phyloP scores from a whole-genome alignment of 1,140 invertebrate genomes.

The Caenorhabditis briggsae region DNA sequence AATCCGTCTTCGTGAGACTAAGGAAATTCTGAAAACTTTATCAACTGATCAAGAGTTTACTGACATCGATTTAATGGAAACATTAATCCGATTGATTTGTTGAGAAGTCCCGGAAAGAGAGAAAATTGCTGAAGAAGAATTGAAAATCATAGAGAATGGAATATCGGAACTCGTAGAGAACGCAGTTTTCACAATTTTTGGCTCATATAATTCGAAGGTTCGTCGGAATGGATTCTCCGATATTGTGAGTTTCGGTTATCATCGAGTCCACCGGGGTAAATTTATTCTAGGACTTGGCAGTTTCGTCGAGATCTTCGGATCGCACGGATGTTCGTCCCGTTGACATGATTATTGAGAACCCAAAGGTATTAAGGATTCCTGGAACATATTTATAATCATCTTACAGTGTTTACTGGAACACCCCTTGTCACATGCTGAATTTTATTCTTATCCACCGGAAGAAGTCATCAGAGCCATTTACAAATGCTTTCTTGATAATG shows the following conservation, averaged over 20 bases:
- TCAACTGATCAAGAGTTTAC: not conserved
- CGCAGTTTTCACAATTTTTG: not conserved
- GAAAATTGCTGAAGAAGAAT: not conserved
- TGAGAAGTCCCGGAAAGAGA: not conserved
- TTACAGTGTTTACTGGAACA: not conserved
- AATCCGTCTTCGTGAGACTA: not conserved
- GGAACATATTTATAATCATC: not conserved
- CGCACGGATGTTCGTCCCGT: not conserved
- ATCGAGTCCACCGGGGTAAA: not conserved
- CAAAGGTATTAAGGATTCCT: not conserved
- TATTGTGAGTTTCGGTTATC: not conserved
- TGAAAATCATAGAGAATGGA: not conserved
- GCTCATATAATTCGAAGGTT: not conserved
- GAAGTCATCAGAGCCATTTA: slow-evolving; percentile 3
- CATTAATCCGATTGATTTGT: not conserved
- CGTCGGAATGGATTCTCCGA: slow-evolving; percentile 1
- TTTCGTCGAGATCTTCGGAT: not conserved
- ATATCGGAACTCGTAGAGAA: not conserved
- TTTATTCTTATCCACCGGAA: not conserved
- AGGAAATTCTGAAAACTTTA: not conserved
- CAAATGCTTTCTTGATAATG: not conserved
- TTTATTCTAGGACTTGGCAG: not conserved
- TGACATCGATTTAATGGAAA: not conserved
- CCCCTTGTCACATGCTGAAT: not conserved
- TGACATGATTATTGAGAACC: not conserved